Conservation (phyloP, 2,797 vertebrate genomes). For the Bryconaethiops microstoma region DNA sequence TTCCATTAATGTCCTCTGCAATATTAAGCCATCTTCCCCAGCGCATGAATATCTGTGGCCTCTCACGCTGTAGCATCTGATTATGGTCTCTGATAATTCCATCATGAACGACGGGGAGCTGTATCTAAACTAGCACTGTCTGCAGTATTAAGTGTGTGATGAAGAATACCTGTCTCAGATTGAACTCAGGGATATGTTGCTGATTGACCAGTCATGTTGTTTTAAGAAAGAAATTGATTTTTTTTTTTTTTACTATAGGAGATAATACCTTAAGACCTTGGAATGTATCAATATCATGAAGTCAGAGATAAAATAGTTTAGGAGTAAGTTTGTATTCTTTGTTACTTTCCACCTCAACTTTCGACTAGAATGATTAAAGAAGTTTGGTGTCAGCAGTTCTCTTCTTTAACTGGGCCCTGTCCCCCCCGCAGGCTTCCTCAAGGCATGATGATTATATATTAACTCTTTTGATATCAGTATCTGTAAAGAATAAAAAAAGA, state of each 20-base stretch:
- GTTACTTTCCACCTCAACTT: slow-evolving; percentile 60
- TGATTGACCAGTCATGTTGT: slow-evolving; percentile 96
- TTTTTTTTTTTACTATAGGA: slow-evolving; percentile 97
- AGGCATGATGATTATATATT: slow-evolving; percentile 58
- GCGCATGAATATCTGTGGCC: slow-evolving; percentile 94
- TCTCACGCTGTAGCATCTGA: slow-evolving; percentile 83
- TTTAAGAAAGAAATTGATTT: slow-evolving; percentile 89
- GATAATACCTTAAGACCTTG: slow-evolving; percentile 86
- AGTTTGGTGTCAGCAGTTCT: slow-evolving; percentile 51
- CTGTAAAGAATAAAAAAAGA: slow-evolving; percentile 35
- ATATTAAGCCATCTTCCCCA: slow-evolving; percentile 91
- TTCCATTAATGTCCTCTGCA: slow-evolving; percentile 87
- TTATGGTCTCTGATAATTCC: slow-evolving; percentile 94
- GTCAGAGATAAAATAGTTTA: neutral
- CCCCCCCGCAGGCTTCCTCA: slow-evolving; percentile 50
- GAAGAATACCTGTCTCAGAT: slow-evolving; percentile 86
- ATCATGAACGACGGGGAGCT: slow-evolving; percentile 84
- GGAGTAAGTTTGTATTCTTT: slow-evolving; percentile 72
- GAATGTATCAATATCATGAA: slow-evolving; percentile 65
- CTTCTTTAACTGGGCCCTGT: slow-evolving; percentile 48
- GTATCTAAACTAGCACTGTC: slow-evolving; percentile 81
- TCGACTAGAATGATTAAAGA: slow-evolving; percentile 49
- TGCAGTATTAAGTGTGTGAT: slow-evolving; percentile 89
- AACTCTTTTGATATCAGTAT: slow-evolving; percentile 55
- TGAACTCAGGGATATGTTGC: slow-evolving; percentile 93